Evolutionary conservation across 2,797 vertebrate species (phyloP).

Genomic region (Holocentrus rufus): DNA sequence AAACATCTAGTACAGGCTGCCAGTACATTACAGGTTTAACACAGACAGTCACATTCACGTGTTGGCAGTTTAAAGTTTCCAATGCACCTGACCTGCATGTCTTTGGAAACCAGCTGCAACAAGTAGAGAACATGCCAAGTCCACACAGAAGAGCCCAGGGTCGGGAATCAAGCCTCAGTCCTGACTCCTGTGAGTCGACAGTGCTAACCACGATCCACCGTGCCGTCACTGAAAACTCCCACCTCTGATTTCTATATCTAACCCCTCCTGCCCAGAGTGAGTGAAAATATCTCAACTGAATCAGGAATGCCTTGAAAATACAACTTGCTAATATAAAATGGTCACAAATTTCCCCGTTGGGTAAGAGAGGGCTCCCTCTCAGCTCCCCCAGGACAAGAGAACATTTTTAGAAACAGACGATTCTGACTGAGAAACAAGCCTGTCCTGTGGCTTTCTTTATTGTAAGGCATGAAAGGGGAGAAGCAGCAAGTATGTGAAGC

Average conservation of each 20-base stretch:
- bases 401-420: slow-evolving; percentile 9
- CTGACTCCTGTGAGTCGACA: no score
- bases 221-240: not conserved
- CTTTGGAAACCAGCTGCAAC: not conserved
- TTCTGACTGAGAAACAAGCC: slow-evolving; percentile 25
- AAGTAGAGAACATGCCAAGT: not conserved
- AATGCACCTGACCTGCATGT: not conserved
- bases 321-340: not conserved
- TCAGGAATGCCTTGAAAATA: not conserved
- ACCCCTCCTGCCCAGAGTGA: not conserved
- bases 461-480: slow-evolving; percentile 65
- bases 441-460: slow-evolving; percentile 20
- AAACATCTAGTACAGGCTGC: not conserved
- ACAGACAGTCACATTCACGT: not conserved
- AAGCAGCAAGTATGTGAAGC: slow-evolving; percentile 65
- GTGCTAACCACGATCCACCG: no score
- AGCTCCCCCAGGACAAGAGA: rapidly evolving
- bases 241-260: no score
- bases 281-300: not conserved
- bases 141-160: no score
- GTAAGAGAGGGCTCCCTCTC: not conserved
- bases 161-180: no score
- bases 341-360: not conserved
- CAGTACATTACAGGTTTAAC: not conserved
- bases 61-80: not conserved